A percentile compares a stretch with the other conserved stretches of the same genome.
phyloP scores from a whole-genome alignment of 2,113 vertebrate genomes.

The Jaculus jaculus region DNA sequence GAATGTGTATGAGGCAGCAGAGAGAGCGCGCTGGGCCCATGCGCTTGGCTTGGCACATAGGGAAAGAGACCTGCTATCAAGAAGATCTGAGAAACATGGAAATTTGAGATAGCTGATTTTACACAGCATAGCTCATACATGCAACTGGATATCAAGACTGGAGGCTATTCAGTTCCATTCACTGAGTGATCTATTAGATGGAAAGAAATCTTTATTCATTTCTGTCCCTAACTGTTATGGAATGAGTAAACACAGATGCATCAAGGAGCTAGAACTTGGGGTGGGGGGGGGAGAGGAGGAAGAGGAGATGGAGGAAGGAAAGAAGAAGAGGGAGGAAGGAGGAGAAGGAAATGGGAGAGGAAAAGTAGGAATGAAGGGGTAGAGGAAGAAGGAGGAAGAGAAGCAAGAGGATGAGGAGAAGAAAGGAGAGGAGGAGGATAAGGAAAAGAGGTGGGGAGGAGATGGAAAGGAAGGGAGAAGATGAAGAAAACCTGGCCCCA shows the following conservation, averaged over 20 bases:
- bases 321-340: too few relatives aligned
- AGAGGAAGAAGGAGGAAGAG: too few relatives aligned
- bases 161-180: conserved; percentile 19
- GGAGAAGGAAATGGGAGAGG: too few relatives aligned
- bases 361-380: too few relatives aligned
- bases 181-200: conserved; percentile 11
- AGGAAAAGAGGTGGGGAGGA: too few relatives aligned
- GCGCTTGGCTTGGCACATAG: neutral
- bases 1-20: neutral
- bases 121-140: neutral
- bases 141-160: conserved; percentile 13
- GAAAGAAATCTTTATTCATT: neutral
- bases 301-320: neutral
- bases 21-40: neutral
- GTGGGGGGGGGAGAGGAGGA: neutral
- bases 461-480: neutral
- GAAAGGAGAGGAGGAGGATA: too few relatives aligned
- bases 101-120: neutral
- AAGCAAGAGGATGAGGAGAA: too few relatives aligned
- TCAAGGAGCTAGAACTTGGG: neutral
- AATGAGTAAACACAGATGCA: neutral
- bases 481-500: neutral
- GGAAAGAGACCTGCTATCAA: conserved; percentile 27
- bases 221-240: neutral
- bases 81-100: conserved; percentile 29